phyloP scores from a whole-genome alignment of 2,113 vertebrate species.

The Tenrec ecaudatus region DNA sequence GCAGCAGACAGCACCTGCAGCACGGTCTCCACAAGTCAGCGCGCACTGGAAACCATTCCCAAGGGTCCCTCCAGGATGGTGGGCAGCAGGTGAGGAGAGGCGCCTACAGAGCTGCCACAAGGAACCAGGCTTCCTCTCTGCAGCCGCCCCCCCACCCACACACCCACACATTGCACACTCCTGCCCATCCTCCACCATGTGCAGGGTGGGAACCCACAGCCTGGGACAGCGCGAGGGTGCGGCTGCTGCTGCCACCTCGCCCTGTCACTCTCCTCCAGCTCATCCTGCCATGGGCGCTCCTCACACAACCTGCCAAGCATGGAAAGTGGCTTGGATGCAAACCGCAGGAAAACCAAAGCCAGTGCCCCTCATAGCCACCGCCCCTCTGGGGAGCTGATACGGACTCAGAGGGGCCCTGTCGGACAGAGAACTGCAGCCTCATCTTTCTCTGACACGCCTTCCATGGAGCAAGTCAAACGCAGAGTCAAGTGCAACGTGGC shows the following conservation, averaged over 20 bases:
- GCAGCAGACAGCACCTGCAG: neutral
- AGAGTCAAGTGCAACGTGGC: no score
- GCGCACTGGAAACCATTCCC: no score
- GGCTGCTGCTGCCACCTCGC: no score
- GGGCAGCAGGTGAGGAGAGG: neutral
- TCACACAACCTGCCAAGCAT: conserved; percentile 54
- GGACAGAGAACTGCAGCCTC: no score
- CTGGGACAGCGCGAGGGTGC: fast-evolving
- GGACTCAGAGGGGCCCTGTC: no score
- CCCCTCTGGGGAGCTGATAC: no score
- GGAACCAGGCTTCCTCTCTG: neutral
- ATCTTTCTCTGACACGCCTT: no score
- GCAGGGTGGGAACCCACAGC: neutral
- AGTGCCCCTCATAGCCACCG: neutral
- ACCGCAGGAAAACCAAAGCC: neutral
- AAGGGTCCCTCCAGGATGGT: neutral
- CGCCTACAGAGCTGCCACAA: neutral
- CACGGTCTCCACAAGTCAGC: neutral
- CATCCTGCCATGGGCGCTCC: neutral
- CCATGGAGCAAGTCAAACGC: no score
- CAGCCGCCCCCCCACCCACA: no score
- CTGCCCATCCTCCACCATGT: neutral
- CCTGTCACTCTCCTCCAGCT: neutral
- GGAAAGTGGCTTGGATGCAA: neutral
- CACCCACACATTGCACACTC: neutral